Evolutionary conservation across 1,140 invertebrate species (phyloP).

Genomic region (Neodiprion virginianus): DNA sequence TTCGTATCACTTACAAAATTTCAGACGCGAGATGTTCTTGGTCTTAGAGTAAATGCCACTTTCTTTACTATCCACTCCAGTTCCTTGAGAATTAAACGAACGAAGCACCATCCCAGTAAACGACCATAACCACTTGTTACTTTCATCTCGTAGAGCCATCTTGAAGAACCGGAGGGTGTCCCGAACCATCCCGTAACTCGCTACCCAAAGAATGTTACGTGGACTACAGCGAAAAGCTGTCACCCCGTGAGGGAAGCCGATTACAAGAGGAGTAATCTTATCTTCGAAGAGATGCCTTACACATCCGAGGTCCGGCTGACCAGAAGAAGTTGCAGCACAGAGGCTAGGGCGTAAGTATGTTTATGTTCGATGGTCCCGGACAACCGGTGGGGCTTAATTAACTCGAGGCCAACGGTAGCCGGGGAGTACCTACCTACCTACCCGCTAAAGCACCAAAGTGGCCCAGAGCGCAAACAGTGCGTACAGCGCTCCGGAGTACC

Average conservation of each 20-base stretch:
- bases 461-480: background rate
- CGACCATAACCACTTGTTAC: constrained; percentile 4
- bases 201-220: too few relatives aligned
- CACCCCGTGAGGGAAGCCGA: too few relatives aligned
- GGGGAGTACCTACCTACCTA: background rate
- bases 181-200: too few relatives aligned
- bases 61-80: background rate
- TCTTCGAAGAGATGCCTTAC: background rate
- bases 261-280: background rate
- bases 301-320: background rate
- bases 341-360: background rate
- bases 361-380: constrained; percentile 1
- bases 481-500: background rate
- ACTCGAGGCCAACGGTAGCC: background rate
- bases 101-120: background rate
- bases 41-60: background rate
- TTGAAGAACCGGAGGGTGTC: too few relatives aligned
- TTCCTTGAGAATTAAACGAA: background rate
- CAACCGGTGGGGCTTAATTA: constrained; percentile 3
- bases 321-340: background rate
- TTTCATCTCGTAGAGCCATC: background rate
- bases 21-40: background rate
- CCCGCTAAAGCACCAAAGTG: background rate
- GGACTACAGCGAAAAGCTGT: too few relatives aligned
- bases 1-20: background rate